Evolutionary conservation across 2,113 vertebrate species (phyloP).

Genomic region (Cheirogaleus medius): DNA sequence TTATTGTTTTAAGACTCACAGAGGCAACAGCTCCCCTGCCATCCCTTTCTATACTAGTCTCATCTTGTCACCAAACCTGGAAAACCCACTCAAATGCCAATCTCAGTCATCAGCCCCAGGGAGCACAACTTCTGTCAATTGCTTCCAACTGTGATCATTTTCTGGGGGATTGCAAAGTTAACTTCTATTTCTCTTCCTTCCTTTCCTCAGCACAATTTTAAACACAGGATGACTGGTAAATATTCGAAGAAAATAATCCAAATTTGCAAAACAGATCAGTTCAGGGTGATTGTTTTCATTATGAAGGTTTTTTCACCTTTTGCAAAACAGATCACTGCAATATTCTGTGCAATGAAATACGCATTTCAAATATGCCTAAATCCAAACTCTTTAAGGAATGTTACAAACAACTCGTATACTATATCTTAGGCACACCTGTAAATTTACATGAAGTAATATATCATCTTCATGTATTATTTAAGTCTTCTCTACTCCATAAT

Average conservation of each 20-base stretch:
- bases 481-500: neutral
- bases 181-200: neutral
- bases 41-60: neutral
- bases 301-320: neutral
- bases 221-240: neutral
- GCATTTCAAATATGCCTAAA: constrained; percentile 21
- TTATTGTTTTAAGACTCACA: neutral
- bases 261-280: constrained; percentile 55
- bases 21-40: neutral
- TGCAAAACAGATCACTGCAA: neutral
- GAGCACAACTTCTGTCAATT: neutral
- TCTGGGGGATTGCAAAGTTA: neutral
- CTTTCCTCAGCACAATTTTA: constrained; percentile 23
- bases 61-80: neutral
- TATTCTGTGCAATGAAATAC: neutral
- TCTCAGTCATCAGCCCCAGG: neutral
- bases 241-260: constrained; percentile 24
- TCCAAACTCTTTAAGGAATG: constrained; percentile 32
- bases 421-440: constrained; percentile 36
- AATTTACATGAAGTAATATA: constrained; percentile 51
- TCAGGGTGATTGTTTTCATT: constrained; percentile 35
- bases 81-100: neutral
- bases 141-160: neutral
- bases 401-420: neutral
- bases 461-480: constrained; percentile 67